Evolutionary conservation across 1,140 invertebrate species (phyloP), one percentile per base, ranked within the genome.

Genomic region (Leptinotarsa lineolata): DNA sequence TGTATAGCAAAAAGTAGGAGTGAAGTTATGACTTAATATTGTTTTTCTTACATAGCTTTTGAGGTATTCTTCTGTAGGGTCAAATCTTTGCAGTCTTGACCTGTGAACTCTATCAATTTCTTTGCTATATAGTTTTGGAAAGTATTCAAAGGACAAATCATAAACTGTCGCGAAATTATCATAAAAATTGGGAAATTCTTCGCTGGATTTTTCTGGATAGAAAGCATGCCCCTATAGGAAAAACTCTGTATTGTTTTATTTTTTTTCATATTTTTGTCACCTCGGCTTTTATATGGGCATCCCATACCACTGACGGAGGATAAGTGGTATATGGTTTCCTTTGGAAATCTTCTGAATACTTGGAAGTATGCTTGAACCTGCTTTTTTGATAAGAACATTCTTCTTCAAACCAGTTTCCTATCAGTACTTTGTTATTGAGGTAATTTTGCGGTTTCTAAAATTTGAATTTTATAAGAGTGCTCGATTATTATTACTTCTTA

Each of bases 61-160:
- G 0, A 75, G 22, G 30, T 75, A 77, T n/a, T 77, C 74, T 21
- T 77, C 67, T 30, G 24, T 5, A 15, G 74, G 74, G 15, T 64
- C 45, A 22, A 21, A 45, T 45, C 20, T 21, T 18, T 58, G 22
- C 16, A 68, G 15, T 69, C 70, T 68, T 2, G 63, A 20, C 44
- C 58, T 66, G 16, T 65, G 66, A 44, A 63, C 72, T 22, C 68
- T 72, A 15, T 24, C 8, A 44, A 72, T 72, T 24, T 22, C 18
- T 24, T 39, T 30, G 12, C 65, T 65, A 54, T 68, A 58, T 22
- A 24, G 59, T 54, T 69, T 72, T 16, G 76, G 76, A 22, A 74
- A 76, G 61, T 74, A 68, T 71, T 78, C 74, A 58, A 54, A 78
- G 8, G 73, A 73, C 46, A 78, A 59, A 69, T 78, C 75, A 24